Base-by-base conservation (phyloP, 2,888 invertebrate genomes). In the Diogma glabrata region DNA sequence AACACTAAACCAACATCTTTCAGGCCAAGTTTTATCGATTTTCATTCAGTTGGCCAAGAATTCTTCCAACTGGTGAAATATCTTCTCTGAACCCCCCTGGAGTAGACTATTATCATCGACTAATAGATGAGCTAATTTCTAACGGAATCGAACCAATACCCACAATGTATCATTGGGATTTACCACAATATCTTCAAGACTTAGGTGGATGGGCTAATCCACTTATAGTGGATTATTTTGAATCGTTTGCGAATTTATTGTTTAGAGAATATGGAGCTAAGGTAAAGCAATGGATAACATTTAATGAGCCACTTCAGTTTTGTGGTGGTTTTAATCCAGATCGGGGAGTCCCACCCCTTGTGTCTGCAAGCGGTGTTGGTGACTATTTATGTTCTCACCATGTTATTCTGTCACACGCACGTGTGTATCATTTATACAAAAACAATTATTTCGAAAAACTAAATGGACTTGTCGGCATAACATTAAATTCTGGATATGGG, bases 141-240 rank as follows among this genome's bases (percentile, higher is more conserved):
- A 43, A 43, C 56, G 75, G 73, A 40, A 81, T 86, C 51, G 64
- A 69, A 49, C 84, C 84, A 0, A 66, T 78, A 63, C 67, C 81
- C 60, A 75, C 76, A 0, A 61, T 78, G 24, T 75, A 72, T 57
- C 76, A 78, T 53, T 75, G 74, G 71, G 77, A 77, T 58, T 60
- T 76, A 33, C 77, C 76, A 0, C 69, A 72, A 51, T 67, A 69
- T 46, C 62, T 80, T 0, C 76, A 76, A 56, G 72, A 75, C 1
- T 56, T 75, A 7, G 79, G 78, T 6, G 80, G 79, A 7, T 73
- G 71, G 52, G 52, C 65, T 1, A 75, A 72, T 54, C 65, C 70
- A 1, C 40, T 69, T 1, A 59, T 75, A 36, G 57, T 69, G 0
- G 65, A 70, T 26, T 74, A 75, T 68, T 76, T 73, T 51, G 69